Evolutionary conservation across 2,888 invertebrate species (phyloP).

Genomic region (Trachelus troglodyta): DNA sequence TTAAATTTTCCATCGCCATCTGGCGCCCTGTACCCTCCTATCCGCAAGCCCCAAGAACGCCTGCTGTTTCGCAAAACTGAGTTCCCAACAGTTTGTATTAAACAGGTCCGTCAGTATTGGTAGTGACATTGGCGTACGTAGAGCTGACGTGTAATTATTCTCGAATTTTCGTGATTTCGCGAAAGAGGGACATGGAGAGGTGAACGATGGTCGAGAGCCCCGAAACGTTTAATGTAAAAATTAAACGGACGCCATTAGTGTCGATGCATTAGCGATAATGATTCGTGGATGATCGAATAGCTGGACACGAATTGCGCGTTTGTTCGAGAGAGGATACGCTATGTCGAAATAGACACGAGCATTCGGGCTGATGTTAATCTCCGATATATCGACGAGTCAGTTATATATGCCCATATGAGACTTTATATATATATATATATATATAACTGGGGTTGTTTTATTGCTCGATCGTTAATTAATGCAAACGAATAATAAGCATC

Average conservation of each 20-base stretch:
- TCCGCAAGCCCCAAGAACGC: neutral
- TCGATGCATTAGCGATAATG: constrained; percentile 8
- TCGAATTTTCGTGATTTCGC: neutral
- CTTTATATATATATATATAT: neutral
- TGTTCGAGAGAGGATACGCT: neutral
- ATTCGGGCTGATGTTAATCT: neutral
- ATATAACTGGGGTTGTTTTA: constrained; percentile 25
- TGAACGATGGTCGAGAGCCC: neutral
- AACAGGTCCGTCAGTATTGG: neutral
- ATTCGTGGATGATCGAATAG: constrained; percentile 3
- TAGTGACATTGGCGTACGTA: neutral
- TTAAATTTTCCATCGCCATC: neutral
- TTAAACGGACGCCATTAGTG: neutral
- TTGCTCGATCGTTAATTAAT: constrained; percentile 58
- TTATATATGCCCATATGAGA: neutral
- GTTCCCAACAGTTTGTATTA: neutral
- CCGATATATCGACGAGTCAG: neutral
- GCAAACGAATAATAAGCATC: constrained; percentile 62
- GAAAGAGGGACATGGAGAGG: neutral
- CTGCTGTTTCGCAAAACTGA: constrained; percentile 1
- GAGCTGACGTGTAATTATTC: neutral
- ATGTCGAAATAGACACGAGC: neutral
- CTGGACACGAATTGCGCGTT: neutral
- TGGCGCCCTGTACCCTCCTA: constrained; percentile 1
- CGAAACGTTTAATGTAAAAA: neutral